Evolutionary conservation across 2,888 invertebrate species (phyloP), one percentile per base, ranked within the genome.

Genomic region (Taenaris catops): DNA sequence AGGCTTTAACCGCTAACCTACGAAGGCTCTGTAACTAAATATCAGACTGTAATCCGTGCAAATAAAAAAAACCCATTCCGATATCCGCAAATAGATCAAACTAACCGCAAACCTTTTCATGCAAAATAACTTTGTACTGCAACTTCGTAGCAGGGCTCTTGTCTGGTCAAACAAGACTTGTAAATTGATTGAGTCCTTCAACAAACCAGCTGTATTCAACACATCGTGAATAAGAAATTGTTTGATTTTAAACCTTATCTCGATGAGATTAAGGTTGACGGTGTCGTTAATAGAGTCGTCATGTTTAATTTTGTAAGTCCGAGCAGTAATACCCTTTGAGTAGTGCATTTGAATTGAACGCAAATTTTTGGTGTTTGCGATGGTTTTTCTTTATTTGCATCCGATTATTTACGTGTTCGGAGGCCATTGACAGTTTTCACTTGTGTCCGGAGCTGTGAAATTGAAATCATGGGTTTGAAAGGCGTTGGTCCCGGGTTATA

Each of bases 151-250:
- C 29, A 21, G 70, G 61, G 63, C 56, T 58, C 75, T 69, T 61
- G 53, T 53, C 57, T 65, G 65, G 67, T 68, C 79, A 80, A 78
- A 79, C 69, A 80, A 54, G 57, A 64, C 66, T 67, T 59, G 67
- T 61, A 64, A 72, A 76, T 71, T 73, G 75, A 78, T 75, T 69
- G 74, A 67, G 68, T 68, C 61, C 53, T 29, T 49, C 44, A 49
- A 51, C 41, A 48, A 48, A 56, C 55, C 46, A 50, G 38, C 19
- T 26, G 28, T 41, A 25, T 21, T 37, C 34, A 41, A 20, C 31
- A n/a, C 21, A 18, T n/a, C 3, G 8, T 14, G 23, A 24, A 18
- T 11, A 2, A 3, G n/a, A 31, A 25, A 3, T 6, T n/a, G 43
- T 1, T 1, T 38, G 1, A 62, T 42, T 49, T 43, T 54, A 12